Percentiles rank a stretch among this genome's conserved stretches.
Conservation (phyloP, 2,113 vertebrate genomes). For the Melanerpes formicivorus region DNA sequence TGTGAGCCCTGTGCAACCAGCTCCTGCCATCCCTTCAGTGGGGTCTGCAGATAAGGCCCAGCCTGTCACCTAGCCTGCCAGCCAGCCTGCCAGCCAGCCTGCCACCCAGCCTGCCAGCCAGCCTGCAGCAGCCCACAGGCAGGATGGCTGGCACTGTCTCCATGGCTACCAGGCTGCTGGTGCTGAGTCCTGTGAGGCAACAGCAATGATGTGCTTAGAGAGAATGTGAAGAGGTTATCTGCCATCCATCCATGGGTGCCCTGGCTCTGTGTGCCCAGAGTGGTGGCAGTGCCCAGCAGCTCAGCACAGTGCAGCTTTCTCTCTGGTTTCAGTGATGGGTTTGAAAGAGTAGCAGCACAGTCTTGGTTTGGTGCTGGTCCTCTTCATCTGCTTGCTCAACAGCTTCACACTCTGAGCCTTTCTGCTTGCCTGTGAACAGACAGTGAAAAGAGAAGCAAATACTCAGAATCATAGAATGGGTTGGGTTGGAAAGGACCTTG, state of each 20-base stretch:
- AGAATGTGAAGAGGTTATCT: accelerated
- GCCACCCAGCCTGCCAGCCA: no score
- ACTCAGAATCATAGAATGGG: neutral
- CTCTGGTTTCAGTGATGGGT: neutral
- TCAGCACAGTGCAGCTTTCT: neutral
- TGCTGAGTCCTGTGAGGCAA: neutral
- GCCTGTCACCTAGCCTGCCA: neutral
- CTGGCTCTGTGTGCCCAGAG: neutral
- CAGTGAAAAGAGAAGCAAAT: neutral
- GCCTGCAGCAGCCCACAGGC: neutral
- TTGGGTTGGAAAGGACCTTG: no score
- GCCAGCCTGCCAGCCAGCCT: no score
- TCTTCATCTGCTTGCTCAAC: neutral
- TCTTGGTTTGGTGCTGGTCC: neutral
- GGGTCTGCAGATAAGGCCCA: neutral
- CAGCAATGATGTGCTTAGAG: neutral
- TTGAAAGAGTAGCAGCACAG: neutral
- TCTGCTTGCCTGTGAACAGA: neutral
- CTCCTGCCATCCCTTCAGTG: neutral
- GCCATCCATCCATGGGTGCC: neutral
- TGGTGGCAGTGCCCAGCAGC: neutral
- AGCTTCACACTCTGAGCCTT: neutral
- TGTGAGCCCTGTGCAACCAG: neutral
- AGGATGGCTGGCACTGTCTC: neutral
- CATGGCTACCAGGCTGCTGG: neutral